Evolutionary conservation across 1,140 invertebrate species (phyloP).

Genomic region (Bombus balteatus): DNA sequence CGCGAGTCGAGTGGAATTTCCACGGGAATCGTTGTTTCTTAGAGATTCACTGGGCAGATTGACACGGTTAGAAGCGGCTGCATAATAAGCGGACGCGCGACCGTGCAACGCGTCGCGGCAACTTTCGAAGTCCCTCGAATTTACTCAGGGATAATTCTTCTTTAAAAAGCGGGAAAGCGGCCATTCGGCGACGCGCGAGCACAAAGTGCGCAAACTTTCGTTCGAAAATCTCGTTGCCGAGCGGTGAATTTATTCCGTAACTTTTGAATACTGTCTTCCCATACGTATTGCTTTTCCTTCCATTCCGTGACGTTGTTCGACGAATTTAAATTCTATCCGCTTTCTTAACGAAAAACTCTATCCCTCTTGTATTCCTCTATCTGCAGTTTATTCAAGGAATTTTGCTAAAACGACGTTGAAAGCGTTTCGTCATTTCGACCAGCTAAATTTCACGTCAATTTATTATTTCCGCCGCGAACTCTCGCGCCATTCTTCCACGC

Average conservation of each 20-base stretch:
- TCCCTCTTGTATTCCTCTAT: not conserved
- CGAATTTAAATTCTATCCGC: conserved; percentile 45
- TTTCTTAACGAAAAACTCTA: conserved; percentile 29
- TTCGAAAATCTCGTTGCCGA: not conserved
- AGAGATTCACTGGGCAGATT: not conserved
- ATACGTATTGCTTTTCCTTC: conserved; percentile 3
- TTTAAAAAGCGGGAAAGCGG: conserved; percentile 19
- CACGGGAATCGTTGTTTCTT: not conserved
- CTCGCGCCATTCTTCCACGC: not conserved
- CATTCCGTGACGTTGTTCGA: not conserved
- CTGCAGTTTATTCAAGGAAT: conserved; percentile 17
- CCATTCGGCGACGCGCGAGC: not conserved
- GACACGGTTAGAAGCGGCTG: not conserved
- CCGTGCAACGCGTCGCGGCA: not conserved
- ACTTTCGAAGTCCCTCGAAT: not conserved
- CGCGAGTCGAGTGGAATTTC: too few species aligned
- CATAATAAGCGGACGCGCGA: not conserved
- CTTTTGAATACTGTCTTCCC: conserved; percentile 19
- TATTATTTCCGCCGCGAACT: not conserved
- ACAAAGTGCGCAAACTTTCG: conserved; percentile 15
- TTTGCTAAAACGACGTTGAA: conserved; percentile 7
- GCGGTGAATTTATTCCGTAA: conserved; percentile 43
- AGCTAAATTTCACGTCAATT: conserved; percentile 9
- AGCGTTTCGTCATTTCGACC: not conserved
- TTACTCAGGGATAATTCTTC: not conserved